Conservation (phyloP, 2,888 invertebrate species). For the Timema cristinae region DNA sequence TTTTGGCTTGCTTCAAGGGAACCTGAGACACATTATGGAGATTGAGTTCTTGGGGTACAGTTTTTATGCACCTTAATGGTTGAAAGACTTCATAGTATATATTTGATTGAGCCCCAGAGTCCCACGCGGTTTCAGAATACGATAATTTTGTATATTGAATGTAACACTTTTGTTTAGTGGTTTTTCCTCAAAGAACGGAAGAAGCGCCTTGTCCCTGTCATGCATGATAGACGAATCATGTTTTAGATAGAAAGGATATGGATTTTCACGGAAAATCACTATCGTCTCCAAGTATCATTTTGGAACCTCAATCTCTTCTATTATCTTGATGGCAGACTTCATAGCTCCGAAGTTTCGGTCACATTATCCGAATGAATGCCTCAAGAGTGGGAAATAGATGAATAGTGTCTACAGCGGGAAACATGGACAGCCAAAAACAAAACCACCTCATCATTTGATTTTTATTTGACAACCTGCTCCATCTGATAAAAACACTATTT, state of each 20-base stretch:
- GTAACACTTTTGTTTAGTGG: neutral
- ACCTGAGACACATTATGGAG: too few relatives aligned
- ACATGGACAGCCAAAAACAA: too few relatives aligned
- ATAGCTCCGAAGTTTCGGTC: neutral
- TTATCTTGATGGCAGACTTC: neutral
- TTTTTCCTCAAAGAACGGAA: neutral
- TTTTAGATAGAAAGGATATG: neutral
- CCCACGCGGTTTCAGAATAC: neutral
- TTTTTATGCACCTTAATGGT: too few relatives aligned
- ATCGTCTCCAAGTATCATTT: neutral
- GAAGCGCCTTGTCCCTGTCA: slow-evolving; percentile 2
- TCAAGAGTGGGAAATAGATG: neutral
- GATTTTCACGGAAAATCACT: neutral
- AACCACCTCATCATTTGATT: too few relatives aligned
- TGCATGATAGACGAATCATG: neutral
- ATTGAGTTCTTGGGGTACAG: too few relatives aligned
- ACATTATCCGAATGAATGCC: neutral
- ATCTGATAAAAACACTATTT: neutral
- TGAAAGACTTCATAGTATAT: too few relatives aligned
- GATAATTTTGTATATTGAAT: neutral
- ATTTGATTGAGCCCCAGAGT: too few relatives aligned
- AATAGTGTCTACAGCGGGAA: neutral
- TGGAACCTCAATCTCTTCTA: neutral
- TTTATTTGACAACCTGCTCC: neutral
- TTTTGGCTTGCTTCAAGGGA: too few relatives aligned